Evolutionary conservation across 1,140 invertebrate species (phyloP), one percentile per base, ranked within the genome.

Genomic region (Holotrichia oblita): DNA sequence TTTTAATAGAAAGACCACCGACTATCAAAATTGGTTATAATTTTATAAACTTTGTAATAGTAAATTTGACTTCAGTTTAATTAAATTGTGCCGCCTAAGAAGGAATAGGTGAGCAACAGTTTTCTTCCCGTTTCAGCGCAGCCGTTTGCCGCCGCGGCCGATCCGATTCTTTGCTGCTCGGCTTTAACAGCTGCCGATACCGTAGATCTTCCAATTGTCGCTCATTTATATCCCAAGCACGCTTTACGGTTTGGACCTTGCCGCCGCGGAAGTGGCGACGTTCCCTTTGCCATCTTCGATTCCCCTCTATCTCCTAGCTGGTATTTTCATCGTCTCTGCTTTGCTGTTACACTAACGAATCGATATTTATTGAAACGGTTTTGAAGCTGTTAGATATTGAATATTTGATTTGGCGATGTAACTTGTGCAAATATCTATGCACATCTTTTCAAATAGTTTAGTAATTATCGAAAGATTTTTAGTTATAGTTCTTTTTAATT

Each of bases 241-340:
- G 44, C 44, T 48, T 48, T 48, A n/a, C 44, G 44, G 8, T 48
- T 48, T 10, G 44, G 44, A n/a, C 44, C 44, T 48, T 12, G n/a
- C 44, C 44, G 44, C 44, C n/a, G n/a, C 44, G 44, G 44, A 48
- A 48, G 44, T 48, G 44, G n/a, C 44, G 44, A 48, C 44, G 44
- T 48, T 48, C 44, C n/a, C 44, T 12, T 48, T 48, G 44, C 44
- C 44, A 48, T 48, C 44, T 48, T 48, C 44, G 44, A 48, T 48
- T 14, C 44, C n/a, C 44, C n/a, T 48, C 44, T 48, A 10, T 48
- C 44, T n/a, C 44, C n/a, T n/a, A n/a, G 44, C n/a, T 48, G 12
- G 44, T 48, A 14, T 48, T 42, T 42, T 42, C 0, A 10, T 48
- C n/a, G 12, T 48, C 44, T 48, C 44, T 48, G 12, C 44, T 48